phyloP scores from a whole-genome alignment of 2,888 invertebrate species.

The Oscheius sp. region DNA sequence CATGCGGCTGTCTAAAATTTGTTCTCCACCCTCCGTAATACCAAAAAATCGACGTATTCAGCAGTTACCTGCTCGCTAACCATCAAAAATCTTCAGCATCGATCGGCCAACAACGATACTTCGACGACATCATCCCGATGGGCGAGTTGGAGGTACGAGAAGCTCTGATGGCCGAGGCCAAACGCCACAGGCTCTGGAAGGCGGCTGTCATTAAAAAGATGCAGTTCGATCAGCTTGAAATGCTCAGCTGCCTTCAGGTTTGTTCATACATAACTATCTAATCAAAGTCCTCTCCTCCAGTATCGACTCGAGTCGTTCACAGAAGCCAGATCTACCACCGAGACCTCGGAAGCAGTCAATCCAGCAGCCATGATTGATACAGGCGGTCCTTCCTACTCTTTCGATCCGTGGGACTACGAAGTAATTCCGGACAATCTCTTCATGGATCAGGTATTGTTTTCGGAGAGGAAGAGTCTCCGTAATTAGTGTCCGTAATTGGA shows the following conservation, averaged over 20 bases:
- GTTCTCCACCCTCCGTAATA: conserved; percentile 23
- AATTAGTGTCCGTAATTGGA: conserved; percentile 5
- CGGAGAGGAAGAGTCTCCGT: not conserved
- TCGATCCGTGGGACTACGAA: conserved; percentile 72
- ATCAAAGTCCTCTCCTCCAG: conserved; percentile 40
- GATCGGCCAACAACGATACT: conserved; percentile 53
- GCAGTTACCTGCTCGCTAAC: not conserved
- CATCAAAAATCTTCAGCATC: conserved; percentile 40
- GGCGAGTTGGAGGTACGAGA: conserved; percentile 70
- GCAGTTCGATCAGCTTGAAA: conserved; percentile 67
- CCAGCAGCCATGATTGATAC: conserved; percentile 21
- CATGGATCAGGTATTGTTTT: conserved; percentile 61
- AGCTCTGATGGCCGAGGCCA: conserved; percentile 61
- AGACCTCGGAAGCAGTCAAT: conserved; percentile 65
- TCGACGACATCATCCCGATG: conserved; percentile 65
- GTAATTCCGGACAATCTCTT: conserved; percentile 66
- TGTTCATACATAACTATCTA: not conserved
- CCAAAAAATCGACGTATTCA: conserved; percentile 2
- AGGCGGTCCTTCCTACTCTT: conserved; percentile 8
- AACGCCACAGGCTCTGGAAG: conserved; percentile 61
- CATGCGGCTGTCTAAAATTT: conserved; percentile 31
- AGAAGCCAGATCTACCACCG: conserved; percentile 68
- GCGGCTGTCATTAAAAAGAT: conserved; percentile 66
- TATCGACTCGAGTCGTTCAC: conserved; percentile 72
- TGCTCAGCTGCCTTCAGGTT: conserved; percentile 56